Evolutionary conservation across 2,888 invertebrate species (phyloP), one percentile per base, ranked within the genome.

Genomic region (Atherix ibis): DNA sequence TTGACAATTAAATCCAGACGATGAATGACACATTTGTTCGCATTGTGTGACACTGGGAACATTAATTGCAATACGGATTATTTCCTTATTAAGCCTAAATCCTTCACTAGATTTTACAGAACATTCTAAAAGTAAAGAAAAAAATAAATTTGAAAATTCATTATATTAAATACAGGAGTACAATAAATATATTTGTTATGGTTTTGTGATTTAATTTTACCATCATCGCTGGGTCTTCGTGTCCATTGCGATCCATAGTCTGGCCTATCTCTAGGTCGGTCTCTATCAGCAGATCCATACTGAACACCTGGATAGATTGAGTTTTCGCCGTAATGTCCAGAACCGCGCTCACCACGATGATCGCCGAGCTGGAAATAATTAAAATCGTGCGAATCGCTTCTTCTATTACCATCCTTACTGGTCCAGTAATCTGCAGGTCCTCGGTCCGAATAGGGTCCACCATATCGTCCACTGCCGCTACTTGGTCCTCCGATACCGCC

Each of bases 31-130:
- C 6, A 80, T 66, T 0, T 71, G 63, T 45, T 85, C 84, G 50
- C 85, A 85, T 38, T 81, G 78, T 13, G 78, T 74, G 9, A 84
- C 68, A 12, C 73, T 75, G 2, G 71, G 69, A 2, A 76, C 76
- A 2, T 71, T 57, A 27, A 70, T 64, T 0, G 76, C 70, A 35
- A 77, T 67, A 34, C 75, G 67, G 2, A 83, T 70, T 4, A 77
- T 71, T 0, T 70, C 69, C 40, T 76, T 71, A 22, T 73, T 70
- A 15, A 85, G 52, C 2, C 78, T 71, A 63, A 83, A 82, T 1
- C 85, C 84, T 4, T 78, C 73, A 2, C 75, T 71, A 2, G 75
- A 71, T 43, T 79, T 71, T 1, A 80, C 69, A 1, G 81, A 81
- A 47, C 85, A 85, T 48, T 81, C 82, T 75, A 50, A 1, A 51